Percentiles rank a stretch among this genome's conserved stretches.
phyloP scores from a whole-genome alignment of 2,797 vertebrate species.

The Hozukius guyotensis region DNA sequence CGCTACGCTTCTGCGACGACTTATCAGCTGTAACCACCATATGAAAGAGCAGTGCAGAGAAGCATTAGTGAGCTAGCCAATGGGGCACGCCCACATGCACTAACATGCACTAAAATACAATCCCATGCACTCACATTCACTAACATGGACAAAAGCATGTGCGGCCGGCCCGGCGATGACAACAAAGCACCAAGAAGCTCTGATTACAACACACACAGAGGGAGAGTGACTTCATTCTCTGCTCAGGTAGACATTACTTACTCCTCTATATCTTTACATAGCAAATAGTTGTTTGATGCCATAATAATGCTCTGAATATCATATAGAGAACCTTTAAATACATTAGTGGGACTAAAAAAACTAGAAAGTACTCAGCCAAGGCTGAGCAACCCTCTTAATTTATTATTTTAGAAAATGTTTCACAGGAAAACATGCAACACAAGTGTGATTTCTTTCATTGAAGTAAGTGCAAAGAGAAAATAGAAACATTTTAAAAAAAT shows the following conservation, averaged over 20 bases:
- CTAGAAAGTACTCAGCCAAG: background rate
- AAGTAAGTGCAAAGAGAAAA: background rate
- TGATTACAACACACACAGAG: background rate
- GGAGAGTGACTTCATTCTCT: background rate
- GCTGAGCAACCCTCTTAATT: background rate
- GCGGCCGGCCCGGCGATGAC: no score
- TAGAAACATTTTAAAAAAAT: no score
- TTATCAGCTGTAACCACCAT: no score
- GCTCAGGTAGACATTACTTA: background rate
- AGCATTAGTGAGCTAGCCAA: no score
- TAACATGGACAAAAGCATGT: no score
- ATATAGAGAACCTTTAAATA: background rate
- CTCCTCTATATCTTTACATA: no score
- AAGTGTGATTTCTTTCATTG: background rate
- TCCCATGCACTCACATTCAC: no score
- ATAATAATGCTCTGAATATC: background rate
- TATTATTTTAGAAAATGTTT: background rate
- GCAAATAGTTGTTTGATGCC: no score
- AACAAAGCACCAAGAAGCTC: background rate
- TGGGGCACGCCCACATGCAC: no score
- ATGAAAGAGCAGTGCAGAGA: no score
- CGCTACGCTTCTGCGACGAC: fast-evolving
- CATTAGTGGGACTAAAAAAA: background rate
- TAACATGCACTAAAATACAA: no score
- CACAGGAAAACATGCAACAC: background rate